Base-by-base conservation (phyloP, 2,797 vertebrate genomes). In the Pseudopleuronectes americanus region DNA sequence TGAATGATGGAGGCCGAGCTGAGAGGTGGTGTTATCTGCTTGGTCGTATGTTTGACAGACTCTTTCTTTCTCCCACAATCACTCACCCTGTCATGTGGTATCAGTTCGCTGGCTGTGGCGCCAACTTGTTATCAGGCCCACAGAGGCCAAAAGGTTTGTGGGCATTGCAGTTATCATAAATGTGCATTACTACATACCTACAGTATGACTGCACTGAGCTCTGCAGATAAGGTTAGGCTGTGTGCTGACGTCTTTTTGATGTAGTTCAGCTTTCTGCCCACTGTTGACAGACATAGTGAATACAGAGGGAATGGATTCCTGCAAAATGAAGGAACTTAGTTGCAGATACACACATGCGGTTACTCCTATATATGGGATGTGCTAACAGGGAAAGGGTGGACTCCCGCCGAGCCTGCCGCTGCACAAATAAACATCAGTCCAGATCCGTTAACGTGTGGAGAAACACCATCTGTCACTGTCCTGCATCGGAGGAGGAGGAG, bases 101-200 rank as follows among this genome's bases (percentile, higher is more conserved):
- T 79, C 82, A 71, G 73, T 23, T 60, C 8, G n/a, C 19, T 66
- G 57, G 67, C 77, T 31, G 53, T 45, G 84, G 87, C 85, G 81
- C 88, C 84, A 58, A 69, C 56, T 65, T 28, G 66, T 87, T 91
- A 91, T 91, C 89, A 60, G 71, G 56, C 55, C 56, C 51, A 59
- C 22, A 36, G 77, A 77, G 81, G 68, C 81, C 71, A 28, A 68
- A 67, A 71, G 76, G 66, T 76, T 75, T 68, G 64, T 78, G 71
- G 79, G 79, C 73, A 74, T 85, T 75, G 69, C 57, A 31, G 73
- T 88, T 89, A 89, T 90, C 89, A 79, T 79, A 31, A 76, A 81
- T 79, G 81, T 82, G 69, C 84, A 82, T 84, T 89, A 81, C 79
- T 48, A 68, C 89, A 92, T 86, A 71, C 78, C 74, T 64, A 52